phyloP scores from a whole-genome alignment of 2,888 invertebrate genomes.

The Drosophila recens region DNA sequence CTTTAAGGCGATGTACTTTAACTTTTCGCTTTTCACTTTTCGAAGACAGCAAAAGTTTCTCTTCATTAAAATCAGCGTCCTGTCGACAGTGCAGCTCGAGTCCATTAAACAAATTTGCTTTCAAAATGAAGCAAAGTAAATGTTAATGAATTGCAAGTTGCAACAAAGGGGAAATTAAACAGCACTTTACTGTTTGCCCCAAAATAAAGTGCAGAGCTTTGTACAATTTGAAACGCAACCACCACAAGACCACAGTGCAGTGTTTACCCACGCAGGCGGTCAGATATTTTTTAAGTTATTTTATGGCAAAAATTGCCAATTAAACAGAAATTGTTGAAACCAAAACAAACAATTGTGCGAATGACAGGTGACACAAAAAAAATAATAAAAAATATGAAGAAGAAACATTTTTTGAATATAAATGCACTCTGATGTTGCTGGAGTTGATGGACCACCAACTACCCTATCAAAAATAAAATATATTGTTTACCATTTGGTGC shows the following conservation, averaged over 20 bases:
- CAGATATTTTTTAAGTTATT: constrained; percentile 3
- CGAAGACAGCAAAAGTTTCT: constrained; percentile 61
- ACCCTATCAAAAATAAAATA: background rate
- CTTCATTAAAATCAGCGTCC: constrained; percentile 58
- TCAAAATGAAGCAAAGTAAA: constrained; percentile 34
- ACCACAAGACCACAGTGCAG: constrained; percentile 18
- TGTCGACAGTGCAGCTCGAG: constrained; percentile 8
- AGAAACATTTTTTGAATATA: constrained; percentile 24
- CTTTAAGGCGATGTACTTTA: constrained; percentile 31
- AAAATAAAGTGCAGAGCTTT: constrained; percentile 13
- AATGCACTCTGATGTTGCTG: background rate
- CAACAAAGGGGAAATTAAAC: constrained; percentile 35
- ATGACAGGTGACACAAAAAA: constrained; percentile 38
- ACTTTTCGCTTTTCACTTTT: constrained; percentile 17
- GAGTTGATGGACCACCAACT: background rate
- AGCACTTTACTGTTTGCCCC: constrained; percentile 29
- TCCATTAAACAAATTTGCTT: constrained; percentile 47
- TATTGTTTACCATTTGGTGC: too few relatives aligned
- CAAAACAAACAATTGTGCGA: constrained; percentile 49
- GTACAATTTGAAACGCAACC: background rate
- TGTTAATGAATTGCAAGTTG: constrained; percentile 61
- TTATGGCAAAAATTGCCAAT: constrained; percentile 62
- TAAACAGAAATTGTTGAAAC: constrained; percentile 67
- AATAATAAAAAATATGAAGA: constrained; percentile 32
- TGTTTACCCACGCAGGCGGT: constrained; percentile 44